A percentile compares a stretch with the other conserved stretches of the same genome.
Conservation (phyloP, 2,797 vertebrate genomes). For the Apogon hyalosoma region DNA sequence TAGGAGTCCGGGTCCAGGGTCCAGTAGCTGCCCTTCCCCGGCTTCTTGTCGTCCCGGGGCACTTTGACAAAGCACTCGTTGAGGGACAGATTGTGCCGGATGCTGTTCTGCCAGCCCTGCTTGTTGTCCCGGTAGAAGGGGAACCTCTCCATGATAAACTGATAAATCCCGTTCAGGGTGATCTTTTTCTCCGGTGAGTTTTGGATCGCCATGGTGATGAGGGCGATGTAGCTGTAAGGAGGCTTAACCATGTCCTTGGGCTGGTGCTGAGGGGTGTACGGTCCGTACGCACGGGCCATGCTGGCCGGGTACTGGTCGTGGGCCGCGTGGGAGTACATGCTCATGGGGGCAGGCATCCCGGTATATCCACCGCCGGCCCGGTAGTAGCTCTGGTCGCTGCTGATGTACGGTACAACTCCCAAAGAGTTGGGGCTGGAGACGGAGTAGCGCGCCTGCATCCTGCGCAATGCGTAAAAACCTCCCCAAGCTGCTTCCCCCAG, state of each 20-base stretch:
- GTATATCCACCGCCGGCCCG: constrained; percentile 93
- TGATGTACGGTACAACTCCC: constrained; percentile 97
- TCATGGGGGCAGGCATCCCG: constrained; percentile 97
- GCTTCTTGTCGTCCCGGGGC: constrained; percentile 94
- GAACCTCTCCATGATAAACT: constrained; percentile 97
- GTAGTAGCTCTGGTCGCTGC: constrained; percentile 96
- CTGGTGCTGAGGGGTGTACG: constrained; percentile 91
- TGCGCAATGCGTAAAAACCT: too few relatives aligned
- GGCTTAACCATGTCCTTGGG: constrained; percentile 98
- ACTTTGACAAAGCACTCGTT: constrained; percentile 96
- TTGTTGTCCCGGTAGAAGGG: constrained; percentile 96
- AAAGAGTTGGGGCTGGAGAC: constrained; percentile 97
- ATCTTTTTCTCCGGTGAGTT: constrained; percentile 96
- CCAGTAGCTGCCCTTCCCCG: constrained; percentile 96
- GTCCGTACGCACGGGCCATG: constrained; percentile 92
- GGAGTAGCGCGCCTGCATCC: constrained; percentile 97
- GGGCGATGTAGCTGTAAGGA: constrained; percentile 94
- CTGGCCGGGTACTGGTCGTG: constrained; percentile 89
- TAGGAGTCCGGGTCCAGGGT: constrained; percentile 95
- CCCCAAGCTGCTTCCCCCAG: too few relatives aligned
- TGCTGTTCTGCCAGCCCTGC: constrained; percentile 94
- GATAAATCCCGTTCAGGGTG: constrained; percentile 97
- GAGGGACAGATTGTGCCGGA: constrained; percentile 93
- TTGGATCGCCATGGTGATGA: constrained; percentile 96
- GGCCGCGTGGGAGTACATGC: constrained; percentile 94